Evolutionary conservation across 1,140 invertebrate genomes (phyloP), one percentile per base, ranked within the genome.

Genomic region (Dreissena polymorpha): DNA sequence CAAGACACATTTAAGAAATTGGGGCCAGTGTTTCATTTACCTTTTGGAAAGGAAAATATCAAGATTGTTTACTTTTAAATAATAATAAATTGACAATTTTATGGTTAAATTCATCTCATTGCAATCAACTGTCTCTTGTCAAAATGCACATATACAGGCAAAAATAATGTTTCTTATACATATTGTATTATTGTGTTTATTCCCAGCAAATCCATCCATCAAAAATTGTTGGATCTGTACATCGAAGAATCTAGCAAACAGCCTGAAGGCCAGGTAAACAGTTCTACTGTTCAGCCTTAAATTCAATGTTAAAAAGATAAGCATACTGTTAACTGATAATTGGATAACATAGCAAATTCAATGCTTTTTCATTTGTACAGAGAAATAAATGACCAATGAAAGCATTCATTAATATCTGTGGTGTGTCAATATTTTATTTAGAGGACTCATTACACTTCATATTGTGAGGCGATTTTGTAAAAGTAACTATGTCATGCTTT

Each of bases 181-280:
- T 39, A 39, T 39, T 39, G 39, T 8, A 39, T 39, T 39, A 39
- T 39, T 39, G 39, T 39, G 2, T 39, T 39, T 39, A 5, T 39
- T 39, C 8, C 39, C 80, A 92, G 91, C 63, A 92, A 91, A 83
- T 90, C 91, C 21, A 86, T 93, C 49, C 88, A 91, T 39, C 90
- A 92, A 76, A 91, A 91, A 83, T 81, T 93, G 23, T 23, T 91
- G 27, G 91, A 92, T 23, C 75, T 93, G n/a, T 92, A 92, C 85
- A 77, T 92, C 60, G 92, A 93, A 80, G 91, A 92, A 78, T 88
- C 80, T 70, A 83, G 72, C n/a, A 91, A 89, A 78, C 88, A 92
- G 50, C 81, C 88, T 10, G 87, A 89, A 50, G 84, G 89, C 57
- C 85, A 88, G 75, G 91, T 91, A 86, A 75, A 77, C 64, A 77